Percentiles rank a stretch among this genome's conserved stretches.
phyloP scores from a whole-genome alignment of 2,888 invertebrate species.

The Thereva nobilitata region DNA sequence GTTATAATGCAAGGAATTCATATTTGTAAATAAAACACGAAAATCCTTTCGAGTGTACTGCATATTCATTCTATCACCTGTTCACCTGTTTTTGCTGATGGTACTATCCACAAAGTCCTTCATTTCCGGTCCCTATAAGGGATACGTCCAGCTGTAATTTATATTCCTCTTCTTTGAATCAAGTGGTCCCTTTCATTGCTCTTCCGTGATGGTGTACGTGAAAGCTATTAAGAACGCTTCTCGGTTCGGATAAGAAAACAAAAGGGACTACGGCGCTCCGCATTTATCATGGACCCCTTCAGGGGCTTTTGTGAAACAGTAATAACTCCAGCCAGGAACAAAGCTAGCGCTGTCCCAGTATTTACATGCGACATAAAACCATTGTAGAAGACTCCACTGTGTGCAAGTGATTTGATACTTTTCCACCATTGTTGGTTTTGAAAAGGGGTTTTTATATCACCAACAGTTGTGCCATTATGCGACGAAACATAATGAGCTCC shows the following conservation, averaged over 20 bases:
- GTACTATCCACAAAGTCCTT: too few relatives aligned
- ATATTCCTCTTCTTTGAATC: constrained; percentile 5
- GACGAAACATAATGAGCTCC: constrained; percentile 31
- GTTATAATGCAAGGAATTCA: too few relatives aligned
- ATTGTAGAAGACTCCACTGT: constrained; percentile 25
- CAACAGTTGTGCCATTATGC: constrained; percentile 38
- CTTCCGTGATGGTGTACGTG: not conserved
- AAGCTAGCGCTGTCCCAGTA: constrained; percentile 27
- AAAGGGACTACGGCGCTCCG: constrained; percentile 23
- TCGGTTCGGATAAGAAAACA: constrained; percentile 37
- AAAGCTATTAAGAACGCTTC: constrained; percentile 27
- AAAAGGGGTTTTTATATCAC: constrained; percentile 37
- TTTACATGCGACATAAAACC: constrained; percentile 37
- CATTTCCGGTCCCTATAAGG: too few relatives aligned
- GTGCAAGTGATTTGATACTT: constrained; percentile 40
- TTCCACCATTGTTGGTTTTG: constrained; percentile 38
- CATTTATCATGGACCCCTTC: constrained; percentile 35
- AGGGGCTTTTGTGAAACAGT: constrained; percentile 36
- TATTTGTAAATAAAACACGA: too few relatives aligned
- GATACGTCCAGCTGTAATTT: not conserved
- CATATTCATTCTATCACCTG: too few relatives aligned
- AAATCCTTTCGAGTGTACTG: too few relatives aligned
- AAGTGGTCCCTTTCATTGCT: constrained; percentile 3
- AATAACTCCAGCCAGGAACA: constrained; percentile 38
- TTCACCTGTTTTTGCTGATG: too few relatives aligned